phyloP scores from a whole-genome alignment of 2,113 vertebrate species.

The Potamarius usumacintae region DNA sequence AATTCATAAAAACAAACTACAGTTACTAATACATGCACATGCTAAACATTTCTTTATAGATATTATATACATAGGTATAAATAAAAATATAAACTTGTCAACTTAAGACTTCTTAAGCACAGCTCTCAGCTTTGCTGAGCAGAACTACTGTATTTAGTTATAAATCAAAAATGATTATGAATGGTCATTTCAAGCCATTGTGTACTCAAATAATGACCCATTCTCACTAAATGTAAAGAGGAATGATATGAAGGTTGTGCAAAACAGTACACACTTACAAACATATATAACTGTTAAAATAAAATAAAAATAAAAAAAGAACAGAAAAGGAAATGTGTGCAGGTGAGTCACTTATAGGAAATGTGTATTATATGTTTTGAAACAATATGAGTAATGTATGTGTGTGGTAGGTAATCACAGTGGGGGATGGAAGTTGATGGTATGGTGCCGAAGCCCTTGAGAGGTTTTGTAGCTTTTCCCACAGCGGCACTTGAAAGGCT shows the following conservation, averaged over 20 bases:
- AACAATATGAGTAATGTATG: constrained; percentile 11
- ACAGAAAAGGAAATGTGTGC: background rate
- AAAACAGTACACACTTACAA: constrained; percentile 10
- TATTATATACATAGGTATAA: constrained; percentile 46
- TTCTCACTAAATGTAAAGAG: background rate
- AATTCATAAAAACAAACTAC: constrained; percentile 2
- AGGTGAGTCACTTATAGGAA: background rate
- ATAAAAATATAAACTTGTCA: background rate
- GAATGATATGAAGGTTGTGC: constrained; percentile 32
- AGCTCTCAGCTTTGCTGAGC: background rate
- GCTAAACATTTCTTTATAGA: constrained; percentile 73
- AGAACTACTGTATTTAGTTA: background rate
- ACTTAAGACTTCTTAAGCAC: constrained; percentile 1
- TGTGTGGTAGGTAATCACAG: constrained; percentile 37
- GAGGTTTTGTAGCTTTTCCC: constrained; percentile 99
- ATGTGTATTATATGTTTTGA: background rate
- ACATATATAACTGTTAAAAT: background rate
- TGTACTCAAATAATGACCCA: background rate
- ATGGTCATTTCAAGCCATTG: background rate
- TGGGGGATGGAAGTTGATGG: constrained; percentile 97
- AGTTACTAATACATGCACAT: constrained; percentile 72
- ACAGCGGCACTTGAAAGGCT: constrained; percentile 98
- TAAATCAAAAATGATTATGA: background rate
- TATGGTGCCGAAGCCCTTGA: constrained; percentile 98
- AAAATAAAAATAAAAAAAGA: background rate